Conservation (phyloP, 2,888 invertebrate species). For the Ernsta delagoae region DNA sequence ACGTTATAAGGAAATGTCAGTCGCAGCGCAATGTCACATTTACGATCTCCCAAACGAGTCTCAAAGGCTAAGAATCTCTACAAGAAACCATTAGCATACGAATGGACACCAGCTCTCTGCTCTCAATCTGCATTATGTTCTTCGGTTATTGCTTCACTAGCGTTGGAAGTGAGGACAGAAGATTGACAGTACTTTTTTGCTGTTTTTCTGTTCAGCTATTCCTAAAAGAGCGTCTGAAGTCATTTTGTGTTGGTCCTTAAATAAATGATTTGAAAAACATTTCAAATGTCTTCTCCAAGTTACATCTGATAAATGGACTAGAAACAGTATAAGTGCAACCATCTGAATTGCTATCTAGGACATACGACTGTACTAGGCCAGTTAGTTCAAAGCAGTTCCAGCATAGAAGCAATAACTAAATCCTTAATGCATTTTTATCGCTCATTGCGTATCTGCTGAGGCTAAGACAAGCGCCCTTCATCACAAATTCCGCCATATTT, state of each 20-base stretch:
- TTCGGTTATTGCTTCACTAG: neutral
- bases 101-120: constrained; percentile 25
- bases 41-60: constrained; percentile 12
- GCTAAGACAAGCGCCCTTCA: constrained; percentile 16
- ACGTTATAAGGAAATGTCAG: constrained; percentile 17
- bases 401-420: too few relatives aligned
- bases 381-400: too few relatives aligned
- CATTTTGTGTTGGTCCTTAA: neutral
- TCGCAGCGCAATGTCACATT: constrained; percentile 14
- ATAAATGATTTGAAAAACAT: too few relatives aligned
- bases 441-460: neutral
- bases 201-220: neutral
- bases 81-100: constrained; percentile 30
- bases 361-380: too few relatives aligned
- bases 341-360: too few relatives aligned
- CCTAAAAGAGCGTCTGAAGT: neutral
- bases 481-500: constrained; percentile 18
- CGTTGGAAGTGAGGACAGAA: neutral
- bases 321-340: too few relatives aligned
- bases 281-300: too few relatives aligned
- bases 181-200: neutral
- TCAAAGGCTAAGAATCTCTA: constrained; percentile 25
- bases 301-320: too few relatives aligned
- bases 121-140: constrained; percentile 22
- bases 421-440: neutral